These are phyloP conservation scores for Stenotaenia linearis DNA, from an alignment of 2,888 invertebrate species.

Conservation along the genomic window DNA sequence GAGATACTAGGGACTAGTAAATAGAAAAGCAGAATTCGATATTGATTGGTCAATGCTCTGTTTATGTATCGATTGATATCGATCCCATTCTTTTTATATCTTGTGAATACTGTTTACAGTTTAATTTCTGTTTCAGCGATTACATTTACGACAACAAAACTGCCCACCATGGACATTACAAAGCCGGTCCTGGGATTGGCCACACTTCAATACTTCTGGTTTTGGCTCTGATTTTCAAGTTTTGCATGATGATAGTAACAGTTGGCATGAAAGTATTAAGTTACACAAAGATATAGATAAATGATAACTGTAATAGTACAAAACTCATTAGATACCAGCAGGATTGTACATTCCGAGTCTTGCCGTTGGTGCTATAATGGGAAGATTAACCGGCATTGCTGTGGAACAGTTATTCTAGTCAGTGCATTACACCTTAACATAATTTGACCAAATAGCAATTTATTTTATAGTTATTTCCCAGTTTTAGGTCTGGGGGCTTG, in stretches of 20 bases:
- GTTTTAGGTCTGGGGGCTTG: constrained; percentile 86
- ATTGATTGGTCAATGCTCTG: too few relatives aligned
- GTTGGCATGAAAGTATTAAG: constrained; percentile 81
- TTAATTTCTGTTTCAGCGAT: too few relatives aligned
- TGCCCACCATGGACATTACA: constrained; percentile 71
- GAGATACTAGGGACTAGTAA: constrained; percentile 60
- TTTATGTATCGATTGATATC: too few relatives aligned
- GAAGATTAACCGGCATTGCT: constrained; percentile 90
- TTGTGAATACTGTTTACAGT: too few relatives aligned
- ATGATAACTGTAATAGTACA: too few relatives aligned
- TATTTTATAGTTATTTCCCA: constrained; percentile 44
- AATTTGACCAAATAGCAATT: not conserved
- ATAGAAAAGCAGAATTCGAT: constrained; percentile 84
- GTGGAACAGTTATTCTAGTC: constrained; percentile 86
- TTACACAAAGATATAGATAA: too few relatives aligned
- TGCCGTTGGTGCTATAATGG: constrained; percentile 90
- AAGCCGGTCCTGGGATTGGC: constrained; percentile 78
- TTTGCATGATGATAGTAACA: constrained; percentile 91
- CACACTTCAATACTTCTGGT: constrained; percentile 82
- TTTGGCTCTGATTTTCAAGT: constrained; percentile 80
- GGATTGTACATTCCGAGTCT: constrained; percentile 97
- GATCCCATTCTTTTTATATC: too few relatives aligned
- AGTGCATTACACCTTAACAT: constrained; percentile 38
- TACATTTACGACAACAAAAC: constrained; percentile 66
- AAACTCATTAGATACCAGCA: constrained; percentile 63